A percentile compares a stretch with the other conserved stretches of the same genome.
phyloP scores from a whole-genome alignment of 1,140 invertebrate species.

The Drosophila lacteicornis region DNA sequence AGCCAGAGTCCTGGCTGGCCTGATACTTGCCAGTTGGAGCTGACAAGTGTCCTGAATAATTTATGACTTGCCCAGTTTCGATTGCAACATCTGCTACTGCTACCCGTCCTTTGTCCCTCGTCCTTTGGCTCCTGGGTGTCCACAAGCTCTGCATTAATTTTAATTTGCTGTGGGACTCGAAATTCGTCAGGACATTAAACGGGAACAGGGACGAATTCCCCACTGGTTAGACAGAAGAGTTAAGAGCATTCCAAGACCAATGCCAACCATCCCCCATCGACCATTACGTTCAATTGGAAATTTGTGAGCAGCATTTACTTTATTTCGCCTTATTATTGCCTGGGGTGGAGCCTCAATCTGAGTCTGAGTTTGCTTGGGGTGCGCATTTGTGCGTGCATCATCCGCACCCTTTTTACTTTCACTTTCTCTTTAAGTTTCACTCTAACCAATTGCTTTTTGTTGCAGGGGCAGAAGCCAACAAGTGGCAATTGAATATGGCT shows the following conservation, averaged over 20 bases:
- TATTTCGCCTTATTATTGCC: slow-evolving; percentile 57
- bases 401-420: slow-evolving; percentile 63
- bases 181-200: slow-evolving; percentile 32
- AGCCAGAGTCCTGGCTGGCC: slow-evolving; percentile 10
- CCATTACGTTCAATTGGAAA: slow-evolving; percentile 61
- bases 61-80: slow-evolving; percentile 65
- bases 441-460: slow-evolving; percentile 55
- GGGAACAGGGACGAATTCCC: slow-evolving; percentile 24
- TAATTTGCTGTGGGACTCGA: slow-evolving; percentile 46
- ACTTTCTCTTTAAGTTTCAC: slow-evolving; percentile 37
- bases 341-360: slow-evolving; percentile 29
- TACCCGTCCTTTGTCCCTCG: neutral
- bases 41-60: slow-evolving; percentile 80
- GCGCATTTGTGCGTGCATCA: slow-evolving; percentile 60
- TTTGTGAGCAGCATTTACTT: slow-evolving; percentile 60
- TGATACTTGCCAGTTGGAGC: slow-evolving; percentile 67
- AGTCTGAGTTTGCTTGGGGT: slow-evolving; percentile 12
- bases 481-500: slow-evolving; percentile 61
- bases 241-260: slow-evolving; percentile 13
- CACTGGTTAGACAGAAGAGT: slow-evolving; percentile 24
- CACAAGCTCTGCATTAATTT: slow-evolving; percentile 61
- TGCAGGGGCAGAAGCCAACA: slow-evolving; percentile 46
- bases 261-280: slow-evolving; percentile 8
- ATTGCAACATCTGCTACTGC: slow-evolving; percentile 53
- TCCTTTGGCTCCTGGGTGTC: slow-evolving; percentile 6